Conservation (phyloP, 2,888 invertebrate genomes). For the Chironomus riparius region DNA sequence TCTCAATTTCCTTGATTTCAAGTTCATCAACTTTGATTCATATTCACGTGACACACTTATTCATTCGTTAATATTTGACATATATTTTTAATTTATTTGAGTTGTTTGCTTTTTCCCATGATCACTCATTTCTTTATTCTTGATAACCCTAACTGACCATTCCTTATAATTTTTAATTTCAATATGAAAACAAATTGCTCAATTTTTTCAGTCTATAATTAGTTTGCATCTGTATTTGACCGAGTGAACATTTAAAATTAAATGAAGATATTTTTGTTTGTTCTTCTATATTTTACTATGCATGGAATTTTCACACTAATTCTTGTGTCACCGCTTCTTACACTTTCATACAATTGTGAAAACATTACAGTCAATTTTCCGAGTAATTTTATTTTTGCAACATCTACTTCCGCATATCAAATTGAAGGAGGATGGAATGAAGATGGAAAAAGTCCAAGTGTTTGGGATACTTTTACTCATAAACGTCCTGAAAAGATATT, state of each 20-base stretch:
- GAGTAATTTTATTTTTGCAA: constrained; percentile 24
- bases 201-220: too few species aligned
- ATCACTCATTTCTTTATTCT: too few species aligned
- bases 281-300: background rate
- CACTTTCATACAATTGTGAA: background rate
- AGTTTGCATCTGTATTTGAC: background rate
- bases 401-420: constrained; percentile 48
- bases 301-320: background rate
- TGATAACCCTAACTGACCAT: too few species aligned
- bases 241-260: background rate
- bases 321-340: background rate
- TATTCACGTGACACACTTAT: too few species aligned
- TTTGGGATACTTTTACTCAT: constrained; percentile 51
- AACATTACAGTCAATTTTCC: constrained; percentile 21
- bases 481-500: constrained; percentile 37
- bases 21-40: too few species aligned
- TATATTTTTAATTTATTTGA: too few species aligned
- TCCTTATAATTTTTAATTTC: too few species aligned
- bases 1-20: too few species aligned
- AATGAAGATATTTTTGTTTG: background rate
- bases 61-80: too few species aligned
- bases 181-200: too few species aligned
- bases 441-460: constrained; percentile 53
- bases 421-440: constrained; percentile 56
- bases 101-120: too few species aligned